phyloP scores from a whole-genome alignment of 37 sponge, comb jelly and placozoan species.

The Lycopodina hypogea region DNA sequence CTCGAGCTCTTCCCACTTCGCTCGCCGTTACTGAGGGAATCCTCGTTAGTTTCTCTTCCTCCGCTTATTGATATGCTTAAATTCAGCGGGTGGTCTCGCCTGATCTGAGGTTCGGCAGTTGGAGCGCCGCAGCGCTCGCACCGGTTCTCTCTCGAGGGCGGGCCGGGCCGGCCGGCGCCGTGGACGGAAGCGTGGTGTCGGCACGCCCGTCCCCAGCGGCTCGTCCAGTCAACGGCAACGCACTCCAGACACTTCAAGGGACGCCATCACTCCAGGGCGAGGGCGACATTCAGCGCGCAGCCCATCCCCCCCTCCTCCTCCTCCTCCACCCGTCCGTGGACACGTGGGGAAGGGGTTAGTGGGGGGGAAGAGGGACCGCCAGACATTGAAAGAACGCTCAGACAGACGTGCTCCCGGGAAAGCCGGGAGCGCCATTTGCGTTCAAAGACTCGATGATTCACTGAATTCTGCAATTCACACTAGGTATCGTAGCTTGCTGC shows the following conservation, averaged over 20 bases:
- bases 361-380: too few species aligned
- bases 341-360: slow-evolving; percentile 20
- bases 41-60: slow-evolving; percentile 91
- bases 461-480: slow-evolving; percentile 91
- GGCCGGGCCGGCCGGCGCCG: too few species aligned
- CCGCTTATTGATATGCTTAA: slow-evolving; percentile 94
- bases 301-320: background rate
- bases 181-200: too few species aligned
- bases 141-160: too few species aligned
- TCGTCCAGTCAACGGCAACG: too few species aligned
- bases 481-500: slow-evolving; percentile 82
- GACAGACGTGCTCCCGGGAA: slow-evolving; percentile 62
- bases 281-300: too few species aligned
- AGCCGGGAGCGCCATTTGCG: slow-evolving; percentile 71
- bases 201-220: too few species aligned
- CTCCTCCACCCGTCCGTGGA: background rate
- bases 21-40: slow-evolving; percentile 91
- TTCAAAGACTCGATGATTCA: slow-evolving; percentile 92
- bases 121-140: too few species aligned
- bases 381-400: slow-evolving; percentile 75
- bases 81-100: slow-evolving; percentile 86
- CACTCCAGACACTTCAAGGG: slow-evolving; percentile 4
- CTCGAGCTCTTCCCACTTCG: slow-evolving; percentile 87
- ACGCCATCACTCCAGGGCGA: background rate
- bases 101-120: slow-evolving; percentile 58